Base-by-base conservation (phyloP, 2,113 vertebrate species). In the Diphyllodes magnificus region DNA sequence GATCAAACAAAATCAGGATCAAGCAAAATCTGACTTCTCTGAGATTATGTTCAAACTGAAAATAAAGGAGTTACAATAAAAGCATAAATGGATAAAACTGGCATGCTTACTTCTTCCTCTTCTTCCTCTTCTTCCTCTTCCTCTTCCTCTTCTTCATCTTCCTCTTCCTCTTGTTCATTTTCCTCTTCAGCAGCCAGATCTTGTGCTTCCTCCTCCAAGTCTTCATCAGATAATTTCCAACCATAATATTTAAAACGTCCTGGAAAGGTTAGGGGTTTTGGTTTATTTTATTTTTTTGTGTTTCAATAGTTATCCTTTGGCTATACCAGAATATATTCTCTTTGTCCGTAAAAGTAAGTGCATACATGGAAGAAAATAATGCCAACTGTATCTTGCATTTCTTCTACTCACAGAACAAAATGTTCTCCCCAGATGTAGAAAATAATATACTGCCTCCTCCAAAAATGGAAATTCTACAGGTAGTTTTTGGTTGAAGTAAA, bases 131-230 rank as follows among this genome's bases (percentile, higher is more conserved):
- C 81, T 54, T 50, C 13, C 7, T 98, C 97, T 57, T 97, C 98
- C 13, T 92, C 61, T 53, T 97, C 98, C 13, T 92, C 61, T 53
- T 97, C 20, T 25, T 59, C 44, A 1, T 11, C 37, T n/a, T 45
- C 57, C 3, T 33, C 42, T 42, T n/a, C 37, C 1, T 65, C 10
- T 42, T 79, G 97, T 20, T 98, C 97, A 25, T 93, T 56, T 35
- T 98, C 98, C 2, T 5, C 56, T 90, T 98, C 97, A 24, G 97
- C 98, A 87, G 98, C 97, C 13, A 95, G 83, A 90, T 99, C 98
- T 76, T 99, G 99, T 56, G 97, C 93, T 90, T 99, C 99, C 76
- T 99, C 98, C 7, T 98, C 98, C 64, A 98, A 97, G 90, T 99
- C 99, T 85, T 97, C 92, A 12, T 51, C 54, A 70, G 96, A 97